Evolutionary conservation across 2,888 invertebrate genomes (phyloP), one percentile per base, ranked within the genome.

Genomic region (Cheilosia vernalis): DNA sequence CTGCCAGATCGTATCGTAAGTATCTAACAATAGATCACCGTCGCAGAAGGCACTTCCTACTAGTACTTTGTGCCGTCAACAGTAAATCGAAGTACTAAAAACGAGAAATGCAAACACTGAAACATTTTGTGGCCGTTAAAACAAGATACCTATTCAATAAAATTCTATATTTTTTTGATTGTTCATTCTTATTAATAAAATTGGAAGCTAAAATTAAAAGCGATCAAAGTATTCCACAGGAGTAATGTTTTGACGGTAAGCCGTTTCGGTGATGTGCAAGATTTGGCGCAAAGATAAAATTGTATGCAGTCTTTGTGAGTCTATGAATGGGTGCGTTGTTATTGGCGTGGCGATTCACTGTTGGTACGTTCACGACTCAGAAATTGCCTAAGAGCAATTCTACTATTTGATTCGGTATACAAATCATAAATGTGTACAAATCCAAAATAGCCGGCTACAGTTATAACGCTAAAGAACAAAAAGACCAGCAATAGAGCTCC

Each of bases 371-470:
- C 88, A 17, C 79, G 87, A 33, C 88, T 85, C n/a, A 89, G 21
- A 51, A 88, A 89, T 33, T 87, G 88, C 5, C 80, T 76, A 15
- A 90, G 74, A 1, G 87, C 87, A 27, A 79, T 87, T 69, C 87
- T 87, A 44, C 88, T 87, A 19, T 89, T 89, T n/a, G 88, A 73
- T 13, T 89, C 88, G 6, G 87, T 89, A 53, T 90, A 89, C 24
- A 91, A 87, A 7, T 89, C 89, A 60, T 89, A 90, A 19, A 91
- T 88, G 47, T 90, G 90, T 0, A 89, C 76, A 37, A 92, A 90
- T 3, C 92, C 92, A 83, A 92, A 90, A 69, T 91, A 91, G 1
- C 90, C 90, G 27, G 90, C 88, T 7, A 90, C 55, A 2, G 88
- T 88, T 24, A 90, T 83, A 6, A 88, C 77, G 1, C 88, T 88